Percentiles rank a stretch among this genome's conserved stretches.
Evolutionary conservation across 2,113 vertebrate genomes (phyloP).

Genomic region (Rafetus swinhoei): DNA sequence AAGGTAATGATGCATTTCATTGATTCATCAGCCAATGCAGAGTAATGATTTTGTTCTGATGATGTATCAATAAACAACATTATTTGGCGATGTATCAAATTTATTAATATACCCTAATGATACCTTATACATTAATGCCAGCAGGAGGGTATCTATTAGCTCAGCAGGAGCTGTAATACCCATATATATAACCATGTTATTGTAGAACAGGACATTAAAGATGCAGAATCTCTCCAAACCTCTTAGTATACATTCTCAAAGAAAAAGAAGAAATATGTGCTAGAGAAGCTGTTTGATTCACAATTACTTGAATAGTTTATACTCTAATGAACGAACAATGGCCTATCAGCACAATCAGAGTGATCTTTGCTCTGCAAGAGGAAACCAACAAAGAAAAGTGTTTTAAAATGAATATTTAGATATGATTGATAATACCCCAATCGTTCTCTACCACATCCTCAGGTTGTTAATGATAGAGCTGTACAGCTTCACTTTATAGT

Average conservation of each 20-base stretch:
- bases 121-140: neutral
- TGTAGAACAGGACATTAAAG: neutral
- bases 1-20: slow-evolving; percentile 36
- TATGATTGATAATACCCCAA: slow-evolving; percentile 8
- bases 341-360: neutral
- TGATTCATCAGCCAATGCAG: slow-evolving; percentile 11
- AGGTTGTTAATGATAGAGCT: neutral
- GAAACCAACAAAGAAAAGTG: slow-evolving; percentile 27
- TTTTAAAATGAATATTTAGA: neutral
- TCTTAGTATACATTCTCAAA: neutral
- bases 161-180: neutral
- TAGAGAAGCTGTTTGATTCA: neutral
- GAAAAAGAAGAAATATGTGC: neutral
- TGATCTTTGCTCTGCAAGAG: neutral
- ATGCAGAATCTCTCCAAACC: neutral
- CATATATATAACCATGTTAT: neutral
- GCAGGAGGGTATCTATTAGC: neutral
- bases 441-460: slow-evolving; percentile 26
- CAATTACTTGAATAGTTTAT: neutral
- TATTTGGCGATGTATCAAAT: neutral
- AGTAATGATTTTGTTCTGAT: slow-evolving; percentile 24
- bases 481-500: slow-evolving; percentile 7
- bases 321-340: neutral
- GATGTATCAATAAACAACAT: slow-evolving; percentile 10
- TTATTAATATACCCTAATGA: neutral